phyloP scores from a whole-genome alignment of 2,797 vertebrate species.

The Graptemys geographica region DNA sequence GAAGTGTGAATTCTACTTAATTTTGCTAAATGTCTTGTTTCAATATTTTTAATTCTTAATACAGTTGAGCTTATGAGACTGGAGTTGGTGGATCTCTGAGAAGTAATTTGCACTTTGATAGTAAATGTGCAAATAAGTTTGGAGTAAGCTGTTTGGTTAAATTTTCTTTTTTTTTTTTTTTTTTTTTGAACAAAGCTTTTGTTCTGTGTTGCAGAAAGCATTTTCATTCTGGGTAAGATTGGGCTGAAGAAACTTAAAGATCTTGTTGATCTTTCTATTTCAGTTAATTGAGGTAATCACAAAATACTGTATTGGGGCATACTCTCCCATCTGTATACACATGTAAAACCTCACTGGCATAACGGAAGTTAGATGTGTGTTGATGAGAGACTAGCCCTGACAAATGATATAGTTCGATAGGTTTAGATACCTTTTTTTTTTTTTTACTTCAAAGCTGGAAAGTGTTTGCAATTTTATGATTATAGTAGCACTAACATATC shows the following conservation, averaged over 20 bases:
- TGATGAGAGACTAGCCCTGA: conserved; percentile 5
- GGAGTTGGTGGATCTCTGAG: conserved; percentile 73
- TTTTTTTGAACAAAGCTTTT: conserved; percentile 58
- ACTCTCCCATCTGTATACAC: neutral
- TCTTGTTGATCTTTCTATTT: conserved; percentile 43
- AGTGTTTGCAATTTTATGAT: conserved; percentile 43
- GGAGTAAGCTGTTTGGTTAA: conserved; percentile 63
- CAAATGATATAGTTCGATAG: conserved; percentile 38
- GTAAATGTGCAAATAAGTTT: conserved; percentile 74
- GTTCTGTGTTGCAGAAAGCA: conserved; percentile 45
- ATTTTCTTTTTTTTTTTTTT: conserved; percentile 50
- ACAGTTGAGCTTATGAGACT: conserved; percentile 76
- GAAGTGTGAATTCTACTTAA: conserved; percentile 79
- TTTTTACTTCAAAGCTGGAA: conserved; percentile 55
- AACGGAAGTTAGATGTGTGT: conserved; percentile 20
- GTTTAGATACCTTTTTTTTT: neutral
- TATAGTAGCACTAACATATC: conserved; percentile 63
- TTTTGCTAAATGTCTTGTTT: conserved; percentile 74
- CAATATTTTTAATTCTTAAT: conserved; percentile 70
- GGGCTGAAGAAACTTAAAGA: conserved; percentile 60
- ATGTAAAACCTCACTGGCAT: conserved; percentile 15
- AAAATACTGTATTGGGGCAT: conserved; percentile 29
- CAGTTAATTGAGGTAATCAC: neutral
- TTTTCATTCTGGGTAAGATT: conserved; percentile 61
- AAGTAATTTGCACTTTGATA: conserved; percentile 80